Evolutionary conservation across 2,113 vertebrate genomes (phyloP).

Genomic region (Chitala chitala): DNA sequence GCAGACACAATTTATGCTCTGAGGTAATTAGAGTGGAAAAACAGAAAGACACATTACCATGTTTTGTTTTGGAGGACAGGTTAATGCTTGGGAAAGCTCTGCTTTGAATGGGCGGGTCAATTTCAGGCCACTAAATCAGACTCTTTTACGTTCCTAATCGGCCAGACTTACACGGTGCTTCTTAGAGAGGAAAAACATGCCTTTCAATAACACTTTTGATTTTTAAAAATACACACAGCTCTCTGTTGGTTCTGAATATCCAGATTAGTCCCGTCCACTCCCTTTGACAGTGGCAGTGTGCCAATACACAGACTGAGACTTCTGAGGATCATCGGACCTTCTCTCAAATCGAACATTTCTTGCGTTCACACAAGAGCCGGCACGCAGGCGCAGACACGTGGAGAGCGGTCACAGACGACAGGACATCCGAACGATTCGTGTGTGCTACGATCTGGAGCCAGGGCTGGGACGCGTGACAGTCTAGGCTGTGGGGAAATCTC

Average conservation of each 20-base stretch:
- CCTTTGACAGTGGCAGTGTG: too few species aligned
- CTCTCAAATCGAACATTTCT: not conserved
- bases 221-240: too few species aligned
- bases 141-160: not conserved
- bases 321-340: not conserved
- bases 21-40: not conserved
- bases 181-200: too few species aligned
- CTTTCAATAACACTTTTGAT: too few species aligned
- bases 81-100: slow-evolving; percentile 7
- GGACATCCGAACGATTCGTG: not conserved
- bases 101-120: not conserved
- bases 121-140: not conserved
- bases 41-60: not conserved
- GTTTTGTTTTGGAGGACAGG: not conserved
- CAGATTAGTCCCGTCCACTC: too few species aligned
- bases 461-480: slow-evolving; percentile 9
- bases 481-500: slow-evolving; percentile 5
- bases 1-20: not conserved
- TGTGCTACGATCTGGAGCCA: too few species aligned
- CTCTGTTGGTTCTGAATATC: too few species aligned
- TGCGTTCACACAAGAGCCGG: not conserved
- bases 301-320: not conserved
- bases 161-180: too few species aligned
- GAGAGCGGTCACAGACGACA: not conserved
- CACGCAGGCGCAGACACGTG: not conserved